Evolutionary conservation across 37 sponge, comb jelly and placozoan species (phyloP), one percentile per base, ranked within the genome.

Genomic region (Axinella damicornis): DNA sequence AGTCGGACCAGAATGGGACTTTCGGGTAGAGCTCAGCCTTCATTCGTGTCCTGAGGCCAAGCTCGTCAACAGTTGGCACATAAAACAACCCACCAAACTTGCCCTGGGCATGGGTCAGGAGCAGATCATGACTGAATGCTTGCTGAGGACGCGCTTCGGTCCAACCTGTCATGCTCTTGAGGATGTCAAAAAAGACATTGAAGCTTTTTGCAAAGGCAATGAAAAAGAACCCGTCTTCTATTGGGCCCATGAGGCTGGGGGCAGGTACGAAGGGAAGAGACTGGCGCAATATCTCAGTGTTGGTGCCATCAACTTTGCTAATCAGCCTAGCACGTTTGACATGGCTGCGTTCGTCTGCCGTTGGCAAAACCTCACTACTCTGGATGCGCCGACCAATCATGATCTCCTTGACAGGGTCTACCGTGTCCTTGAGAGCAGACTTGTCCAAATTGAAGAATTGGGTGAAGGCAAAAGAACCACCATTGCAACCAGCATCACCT

Each of bases 201-300:
- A 39, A 31, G 53, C 82, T 81, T 58, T 74, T 80, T 53, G 75
- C 88, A 74, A 87, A 87, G 16, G 75, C 88, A 74, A 81, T 81
- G 80, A 87, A 87, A 52, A 81, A 80, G 2, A 87, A 66, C 30
- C 82, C 82, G 31, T 81, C 61, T 19, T 27, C 18, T 41, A 57
- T 46, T 21, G 85, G 82, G 24, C 82, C 88, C 31, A 18, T 60
- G 57, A 5, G 60, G 0, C 27, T 46, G 2, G 55, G 32, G 0
- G n/a, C 1, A 14, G 31, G 22, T 17, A 13, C 66, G 46, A 41
- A 65, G 5, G 88, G 88, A 0, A 87, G 69, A 21, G 82, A 35
- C 41, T 87, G 88, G 16, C 88, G 81, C 17, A 87, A 25, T 30
- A 87, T 11, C 68, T 87, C 88, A 57, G 59, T 64, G 75, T 80